Conservation (phyloP, 2,797 vertebrate species). For the Phataginus tricuspis region DNA sequence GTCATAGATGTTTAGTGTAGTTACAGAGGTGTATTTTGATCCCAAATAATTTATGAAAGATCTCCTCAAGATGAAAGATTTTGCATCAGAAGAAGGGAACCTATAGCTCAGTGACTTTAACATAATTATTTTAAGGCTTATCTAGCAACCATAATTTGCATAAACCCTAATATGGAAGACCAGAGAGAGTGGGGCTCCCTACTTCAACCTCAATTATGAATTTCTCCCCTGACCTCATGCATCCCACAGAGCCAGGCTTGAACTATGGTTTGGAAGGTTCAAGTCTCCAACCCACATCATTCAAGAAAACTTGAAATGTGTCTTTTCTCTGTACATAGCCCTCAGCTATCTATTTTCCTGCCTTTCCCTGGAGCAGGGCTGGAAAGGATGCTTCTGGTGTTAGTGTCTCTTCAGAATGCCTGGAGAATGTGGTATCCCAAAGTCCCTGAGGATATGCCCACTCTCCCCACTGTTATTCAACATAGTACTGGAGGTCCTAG, state of each 20-base stretch:
- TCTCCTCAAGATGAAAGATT: background rate
- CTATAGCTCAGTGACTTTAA: background rate
- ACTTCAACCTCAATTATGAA: background rate
- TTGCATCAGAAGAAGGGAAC: conserved; percentile 21
- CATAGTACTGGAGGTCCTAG: too few species aligned
- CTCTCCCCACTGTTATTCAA: too few species aligned
- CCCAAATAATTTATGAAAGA: background rate
- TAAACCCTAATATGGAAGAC: background rate
- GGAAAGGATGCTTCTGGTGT: background rate
- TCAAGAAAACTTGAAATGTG: conserved; percentile 43
- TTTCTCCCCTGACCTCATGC: background rate
- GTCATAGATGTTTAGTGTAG: background rate
- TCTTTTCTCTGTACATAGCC: background rate
- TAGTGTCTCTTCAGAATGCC: background rate
- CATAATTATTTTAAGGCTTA: background rate
- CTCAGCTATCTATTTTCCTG: background rate
- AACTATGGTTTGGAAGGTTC: background rate
- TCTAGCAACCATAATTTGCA: background rate
- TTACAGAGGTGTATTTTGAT: conserved; percentile 3
- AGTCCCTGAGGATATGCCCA: background rate
- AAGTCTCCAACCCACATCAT: conserved; percentile 60
- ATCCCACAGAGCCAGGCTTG: background rate
- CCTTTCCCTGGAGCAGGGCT: background rate
- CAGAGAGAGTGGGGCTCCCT: background rate
- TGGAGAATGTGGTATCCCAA: background rate